Evolutionary conservation across 64 coral and sea anemone species (phyloP), one percentile per base, ranked within the genome.

Genomic region (Montipora sp.): DNA sequence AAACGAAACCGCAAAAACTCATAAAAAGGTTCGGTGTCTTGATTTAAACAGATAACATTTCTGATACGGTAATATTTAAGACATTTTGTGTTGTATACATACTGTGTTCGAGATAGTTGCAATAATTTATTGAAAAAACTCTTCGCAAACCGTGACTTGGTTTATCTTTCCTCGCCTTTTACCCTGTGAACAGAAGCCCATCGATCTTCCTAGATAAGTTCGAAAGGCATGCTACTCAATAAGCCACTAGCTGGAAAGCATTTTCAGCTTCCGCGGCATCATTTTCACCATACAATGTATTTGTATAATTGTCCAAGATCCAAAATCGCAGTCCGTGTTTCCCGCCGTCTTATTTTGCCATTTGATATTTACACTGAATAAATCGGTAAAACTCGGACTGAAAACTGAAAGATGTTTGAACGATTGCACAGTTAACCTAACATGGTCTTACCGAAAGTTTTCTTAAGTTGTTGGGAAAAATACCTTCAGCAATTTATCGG

Each of bases 21-120:
- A 85, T 85, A 85, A 85, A 85, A 85, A 71, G 82, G 82, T 71
- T 85, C 49, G 18, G 82, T 61, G 70, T 85, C 82, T 85, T 70
- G 82, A 85, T 85, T 85, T 85, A 49, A 72, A 72, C 46, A 46
- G 82, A 85, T 85, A 85, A 72, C 63, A 85, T 71, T 71, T 71
- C 68, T 71, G 68, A 20, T 85, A 68, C 48, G 53, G 53, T 16
- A 85, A 85, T 71, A 72, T 85, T 85, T 71, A 85, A 85, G 67
- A 72, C 65, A 50, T 85, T 85, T 63, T 14, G 60, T 72, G 61
- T 21, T 85, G 65, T 36, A 36, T 36, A 47, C 44, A 65, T 48
- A 71, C 5, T n/a, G 82, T 21, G 61, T 59, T 85, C 68, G 45
- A 85, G 82, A 70, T 72, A 72, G 47, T 71, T 72, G 46, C 65